Base-by-base conservation (phyloP, 2,888 invertebrate species). In the Druceiella hillmani region DNA sequence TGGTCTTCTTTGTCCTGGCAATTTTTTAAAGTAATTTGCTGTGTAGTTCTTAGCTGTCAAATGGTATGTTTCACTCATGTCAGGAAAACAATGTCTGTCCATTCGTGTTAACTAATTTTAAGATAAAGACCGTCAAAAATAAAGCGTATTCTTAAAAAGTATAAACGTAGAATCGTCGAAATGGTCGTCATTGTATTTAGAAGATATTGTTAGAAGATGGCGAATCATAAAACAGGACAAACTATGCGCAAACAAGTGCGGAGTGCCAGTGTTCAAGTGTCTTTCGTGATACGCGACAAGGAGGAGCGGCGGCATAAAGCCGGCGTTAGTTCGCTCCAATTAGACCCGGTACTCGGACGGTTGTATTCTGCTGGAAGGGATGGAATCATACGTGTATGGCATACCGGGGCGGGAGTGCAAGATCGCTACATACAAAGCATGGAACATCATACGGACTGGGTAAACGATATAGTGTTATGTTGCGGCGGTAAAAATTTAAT, bases 381-480 rank as follows among this genome's bases (percentile, higher is more conserved):
- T 70, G 93, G 95, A 36, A 94, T 98, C 56, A 94, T 99, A 53
- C 77, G 99, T 57, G 93, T 87, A 54, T 93, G 90, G 84, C 84
- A 88, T 61, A 78, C 81, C 6, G 70, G 69, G 13, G 62, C 66
- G 30, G 76, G 76, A 26, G 61, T 74, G 20, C 76, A 70, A 50
- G 71, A 71, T 44, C 56, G 69, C 35, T 97, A 93, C 58, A 77
- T 92, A 43, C 90, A 93, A 58, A 93, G 95, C 17, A 93, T 99
- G 94, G 98, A 99, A 62, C 98, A 99, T 65, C 99, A 99, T 61
- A 98, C 97, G 2, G 99, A 99, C 65, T 99, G 99, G 99, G 97
- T 99, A 32, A 99, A 99, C 66, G 99, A 99, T 66, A 93, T 99
- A 58, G 89, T 98, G 24, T 74, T 99, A 16, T 99, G 98, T 61